Base-by-base conservation (phyloP, 2,888 invertebrate species). In the Amphipoea lucens region DNA sequence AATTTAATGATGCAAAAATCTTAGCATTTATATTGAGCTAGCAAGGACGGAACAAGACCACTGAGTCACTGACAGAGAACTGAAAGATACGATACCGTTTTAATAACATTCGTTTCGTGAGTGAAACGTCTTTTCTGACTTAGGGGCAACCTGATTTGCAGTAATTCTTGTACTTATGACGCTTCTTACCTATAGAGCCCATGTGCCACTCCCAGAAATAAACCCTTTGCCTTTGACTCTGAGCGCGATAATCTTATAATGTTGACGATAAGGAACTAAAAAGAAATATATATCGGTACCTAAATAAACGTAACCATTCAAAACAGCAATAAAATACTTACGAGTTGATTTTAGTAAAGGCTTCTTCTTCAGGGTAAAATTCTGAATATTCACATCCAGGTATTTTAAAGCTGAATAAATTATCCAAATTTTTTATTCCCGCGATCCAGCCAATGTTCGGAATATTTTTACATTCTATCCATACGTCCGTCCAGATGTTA, bases 281-380 rank as follows among this genome's bases (percentile, higher is more conserved):
- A 57, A 11, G 9, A 42, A 71, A 70, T 17, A 57, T 11, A 57
- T 14, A 9, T 51, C 12, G 17, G 20, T 9, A 74, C 42, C 45
- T 23, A 45, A 51, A 29, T 7, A 36, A 36, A 36, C 51, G 0
- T 45, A 62, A 68, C 5, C n/a, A 6, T 54, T 60, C 4, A 45
- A 7, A 63, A 66, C 45, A 69, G 11, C 67, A 71, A 63, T 45
- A 48, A 51, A 23, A 48, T 91, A 96, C 96, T 96, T 90, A 96
- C 97, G 93, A 89, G 78, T 94, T 95, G 68, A 97, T 94, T 91
- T 95, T 95, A 20, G 83, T 73, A 78, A 94, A 94, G 7, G 95
- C 95, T 86, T 94, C 93, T 48, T 90, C 84, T 90, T 93, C 90
- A 3, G 86, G 40, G 85, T 94, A 96, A 92, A 92, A 96, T 9